These are phyloP conservation scores for Microtus richardsoni DNA, from an alignment of 2,113 vertebrate genomes.

Conservation along the genomic window DNA sequence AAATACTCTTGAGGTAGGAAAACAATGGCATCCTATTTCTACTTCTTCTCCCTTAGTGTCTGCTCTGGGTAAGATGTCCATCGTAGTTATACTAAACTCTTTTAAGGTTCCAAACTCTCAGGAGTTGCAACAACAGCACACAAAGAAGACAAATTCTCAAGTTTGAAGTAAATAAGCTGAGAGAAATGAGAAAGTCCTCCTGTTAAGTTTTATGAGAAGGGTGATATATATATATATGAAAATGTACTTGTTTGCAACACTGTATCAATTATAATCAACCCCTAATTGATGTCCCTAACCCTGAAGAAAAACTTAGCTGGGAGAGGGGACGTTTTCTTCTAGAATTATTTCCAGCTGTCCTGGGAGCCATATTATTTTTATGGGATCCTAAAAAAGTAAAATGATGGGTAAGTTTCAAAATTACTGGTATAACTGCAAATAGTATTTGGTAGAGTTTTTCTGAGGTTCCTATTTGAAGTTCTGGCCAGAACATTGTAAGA, in stretches of 20 bases:
- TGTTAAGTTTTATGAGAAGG: neutral
- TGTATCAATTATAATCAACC: no score
- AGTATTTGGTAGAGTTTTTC: no score
- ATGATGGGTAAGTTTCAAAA: no score
- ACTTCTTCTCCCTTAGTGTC: neutral
- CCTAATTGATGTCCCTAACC: no score
- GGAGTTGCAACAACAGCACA: neutral
- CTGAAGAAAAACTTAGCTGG: no score
- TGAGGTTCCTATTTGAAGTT: no score
- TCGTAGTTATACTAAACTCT: neutral
- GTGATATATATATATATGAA: neutral
- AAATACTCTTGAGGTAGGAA: neutral
- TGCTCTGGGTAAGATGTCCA: neutral
- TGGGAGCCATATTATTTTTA: no score
- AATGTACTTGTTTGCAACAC: neutral
- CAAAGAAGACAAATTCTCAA: constrained; percentile 28
- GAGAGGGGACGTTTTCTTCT: no score
- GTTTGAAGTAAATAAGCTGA: neutral
- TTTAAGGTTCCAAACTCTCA: constrained; percentile 27
- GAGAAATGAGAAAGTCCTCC: neutral
- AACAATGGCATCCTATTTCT: neutral
- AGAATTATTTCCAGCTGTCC: no score
- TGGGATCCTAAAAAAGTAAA: no score
- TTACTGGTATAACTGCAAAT: no score
- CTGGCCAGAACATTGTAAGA: no score